Percentiles rank a stretch among this genome's conserved stretches.
phyloP scores from a whole-genome alignment of 2,888 invertebrate genomes.

The Ophonus ardosiacus region DNA sequence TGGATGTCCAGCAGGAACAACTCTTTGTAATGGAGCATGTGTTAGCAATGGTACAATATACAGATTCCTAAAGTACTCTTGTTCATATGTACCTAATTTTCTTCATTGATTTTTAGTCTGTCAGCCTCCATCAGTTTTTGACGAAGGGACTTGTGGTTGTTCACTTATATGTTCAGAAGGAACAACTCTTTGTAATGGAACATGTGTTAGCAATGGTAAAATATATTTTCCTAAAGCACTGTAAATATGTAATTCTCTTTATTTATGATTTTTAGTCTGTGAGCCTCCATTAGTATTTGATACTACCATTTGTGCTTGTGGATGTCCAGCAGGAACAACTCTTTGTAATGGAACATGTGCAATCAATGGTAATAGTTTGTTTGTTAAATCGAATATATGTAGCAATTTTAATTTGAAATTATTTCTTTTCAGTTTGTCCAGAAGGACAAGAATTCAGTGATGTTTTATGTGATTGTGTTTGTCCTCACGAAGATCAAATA shows the following conservation, averaged over 20 bases:
- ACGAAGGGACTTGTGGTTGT: background rate
- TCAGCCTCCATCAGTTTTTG: background rate
- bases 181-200: background rate
- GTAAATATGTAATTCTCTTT: too few relatives aligned
- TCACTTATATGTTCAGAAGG: background rate
- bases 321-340: background rate
- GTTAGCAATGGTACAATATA: too few relatives aligned
- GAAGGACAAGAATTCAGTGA: background rate
- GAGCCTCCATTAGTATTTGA: background rate
- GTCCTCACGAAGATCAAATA: background rate
- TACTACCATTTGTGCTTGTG: background rate
- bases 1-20: background rate
- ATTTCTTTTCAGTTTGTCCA: background rate
- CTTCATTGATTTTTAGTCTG: background rate
- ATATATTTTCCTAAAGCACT: background rate
- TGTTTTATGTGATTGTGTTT: background rate
- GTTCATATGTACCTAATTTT: background rate
- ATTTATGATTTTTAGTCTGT: background rate
- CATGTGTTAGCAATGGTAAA: background rate
- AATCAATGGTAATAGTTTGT: background rate
- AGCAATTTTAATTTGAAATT: background rate
- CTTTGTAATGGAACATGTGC: background rate
- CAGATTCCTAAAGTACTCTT: background rate
- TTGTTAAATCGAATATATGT: too few relatives aligned
- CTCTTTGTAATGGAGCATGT: background rate